These are phyloP conservation scores for Nycticorax nycticorax DNA, from an alignment of 2,113 vertebrate genomes.

Conservation along the genomic window DNA sequence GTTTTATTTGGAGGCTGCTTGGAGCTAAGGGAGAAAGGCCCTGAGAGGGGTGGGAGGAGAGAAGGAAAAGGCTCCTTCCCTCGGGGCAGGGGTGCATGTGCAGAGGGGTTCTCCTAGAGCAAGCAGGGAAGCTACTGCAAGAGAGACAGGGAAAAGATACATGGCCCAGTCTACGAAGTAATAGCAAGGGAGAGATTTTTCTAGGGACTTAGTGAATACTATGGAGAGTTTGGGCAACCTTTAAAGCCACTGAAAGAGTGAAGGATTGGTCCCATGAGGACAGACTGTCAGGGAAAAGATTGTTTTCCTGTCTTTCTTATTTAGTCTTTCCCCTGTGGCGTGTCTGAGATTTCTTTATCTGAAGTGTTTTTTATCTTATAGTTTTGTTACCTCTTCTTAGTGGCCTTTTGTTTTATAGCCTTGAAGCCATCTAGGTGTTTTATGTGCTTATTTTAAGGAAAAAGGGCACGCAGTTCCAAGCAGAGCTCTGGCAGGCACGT, in stretches of 20 bases:
- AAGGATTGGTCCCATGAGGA: constrained; percentile 1
- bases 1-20: neutral
- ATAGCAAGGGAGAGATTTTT: neutral
- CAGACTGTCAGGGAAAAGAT: neutral
- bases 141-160: neutral
- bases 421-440: neutral
- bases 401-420: neutral
- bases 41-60: neutral
- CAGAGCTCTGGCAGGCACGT: neutral
- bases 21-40: neutral
- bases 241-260: neutral
- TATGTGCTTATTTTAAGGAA: neutral
- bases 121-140: neutral
- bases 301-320: neutral
- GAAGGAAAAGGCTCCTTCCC: neutral
- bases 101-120: neutral
- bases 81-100: rapidly evolving
- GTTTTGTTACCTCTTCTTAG: neutral
- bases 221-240: neutral
- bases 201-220: neutral
- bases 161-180: neutral
- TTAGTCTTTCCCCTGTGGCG: constrained; percentile 7
- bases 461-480: neutral
- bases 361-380: neutral
- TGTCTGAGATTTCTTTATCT: constrained; percentile 23